A percentile compares a stretch with the other conserved stretches of the same genome.
Conservation (phyloP, 2,797 vertebrate genomes). For the Sebastes steindachneri region DNA sequence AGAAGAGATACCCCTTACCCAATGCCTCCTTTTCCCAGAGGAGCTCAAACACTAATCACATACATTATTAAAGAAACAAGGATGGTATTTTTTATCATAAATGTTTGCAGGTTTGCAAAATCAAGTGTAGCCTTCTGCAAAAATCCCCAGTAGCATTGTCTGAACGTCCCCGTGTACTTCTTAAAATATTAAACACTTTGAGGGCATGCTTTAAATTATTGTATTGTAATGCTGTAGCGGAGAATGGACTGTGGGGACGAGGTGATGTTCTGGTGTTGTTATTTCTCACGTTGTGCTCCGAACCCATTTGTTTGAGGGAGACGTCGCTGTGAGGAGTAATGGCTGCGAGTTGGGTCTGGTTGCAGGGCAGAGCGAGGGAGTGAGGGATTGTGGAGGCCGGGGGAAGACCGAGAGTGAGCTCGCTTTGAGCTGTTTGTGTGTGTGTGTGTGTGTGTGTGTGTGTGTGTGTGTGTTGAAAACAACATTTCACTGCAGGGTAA, state of each 20-base stretch:
- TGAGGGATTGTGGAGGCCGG: conserved; percentile 1
- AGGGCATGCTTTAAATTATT: neutral
- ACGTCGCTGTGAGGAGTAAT: conserved; percentile 25
- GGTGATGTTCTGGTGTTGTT: conserved; percentile 12
- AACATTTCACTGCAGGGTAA: neutral
- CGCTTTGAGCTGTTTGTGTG: neutral
- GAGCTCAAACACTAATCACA: neutral
- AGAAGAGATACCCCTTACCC: neutral
- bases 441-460: neutral
- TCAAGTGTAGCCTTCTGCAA: neutral
- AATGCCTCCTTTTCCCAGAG: neutral
- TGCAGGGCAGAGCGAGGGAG: neutral
- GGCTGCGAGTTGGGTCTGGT: neutral
- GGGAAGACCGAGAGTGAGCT: neutral
- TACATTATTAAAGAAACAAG: conserved; percentile 11
- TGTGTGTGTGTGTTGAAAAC: neutral
- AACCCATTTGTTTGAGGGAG: conserved; percentile 18
- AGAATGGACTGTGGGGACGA: neutral
- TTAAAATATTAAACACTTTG: conserved; percentile 14
- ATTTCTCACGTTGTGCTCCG: conserved; percentile 22
- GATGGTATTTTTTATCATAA: neutral
- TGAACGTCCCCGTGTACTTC: neutral
- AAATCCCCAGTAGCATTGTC: neutral
- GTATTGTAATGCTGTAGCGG: neutral
- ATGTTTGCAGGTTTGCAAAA: neutral